Conservation (phyloP, 2,888 invertebrate species). For the Cheilosia urbana region DNA sequence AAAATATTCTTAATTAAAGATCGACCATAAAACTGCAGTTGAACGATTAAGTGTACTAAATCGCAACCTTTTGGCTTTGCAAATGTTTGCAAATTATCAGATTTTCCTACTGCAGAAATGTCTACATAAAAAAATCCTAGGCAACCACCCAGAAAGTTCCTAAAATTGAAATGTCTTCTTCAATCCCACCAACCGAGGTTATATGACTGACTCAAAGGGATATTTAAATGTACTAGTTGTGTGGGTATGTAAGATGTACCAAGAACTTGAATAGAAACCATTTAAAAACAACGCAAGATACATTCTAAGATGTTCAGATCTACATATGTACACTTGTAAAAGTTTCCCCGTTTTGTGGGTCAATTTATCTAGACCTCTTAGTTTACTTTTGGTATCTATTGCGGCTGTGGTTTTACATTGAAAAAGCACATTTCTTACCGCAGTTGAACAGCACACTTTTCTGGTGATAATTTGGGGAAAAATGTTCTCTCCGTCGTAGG, state of each 20-base stretch:
- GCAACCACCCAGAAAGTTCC: not conserved
- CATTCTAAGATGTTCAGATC: not conserved
- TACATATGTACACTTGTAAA: not conserved
- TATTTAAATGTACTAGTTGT: constrained; percentile 12
- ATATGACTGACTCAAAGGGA: constrained; percentile 1
- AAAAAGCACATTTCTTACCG: not conserved
- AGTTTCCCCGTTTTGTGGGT: constrained; percentile 24
- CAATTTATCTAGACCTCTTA: constrained; percentile 31
- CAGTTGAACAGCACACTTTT: not conserved
- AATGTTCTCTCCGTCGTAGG: not conserved
- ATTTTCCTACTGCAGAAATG: not conserved
- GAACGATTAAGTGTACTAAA: not conserved
- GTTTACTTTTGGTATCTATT: constrained; percentile 21
- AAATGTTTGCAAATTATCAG: not conserved
- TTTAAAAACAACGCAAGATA: not conserved
- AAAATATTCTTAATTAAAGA: not conserved
- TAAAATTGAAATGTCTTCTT: not conserved
- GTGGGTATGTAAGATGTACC: not conserved
- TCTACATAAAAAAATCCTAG: not conserved
- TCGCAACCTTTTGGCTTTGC: not conserved
- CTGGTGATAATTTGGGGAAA: constrained; percentile 4
- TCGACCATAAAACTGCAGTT: not conserved
- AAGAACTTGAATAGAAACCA: not conserved
- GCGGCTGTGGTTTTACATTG: constrained; percentile 1
- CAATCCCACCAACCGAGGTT: not conserved